Conservation (phyloP, 2,888 invertebrate genomes). For the Nezara viridula region DNA sequence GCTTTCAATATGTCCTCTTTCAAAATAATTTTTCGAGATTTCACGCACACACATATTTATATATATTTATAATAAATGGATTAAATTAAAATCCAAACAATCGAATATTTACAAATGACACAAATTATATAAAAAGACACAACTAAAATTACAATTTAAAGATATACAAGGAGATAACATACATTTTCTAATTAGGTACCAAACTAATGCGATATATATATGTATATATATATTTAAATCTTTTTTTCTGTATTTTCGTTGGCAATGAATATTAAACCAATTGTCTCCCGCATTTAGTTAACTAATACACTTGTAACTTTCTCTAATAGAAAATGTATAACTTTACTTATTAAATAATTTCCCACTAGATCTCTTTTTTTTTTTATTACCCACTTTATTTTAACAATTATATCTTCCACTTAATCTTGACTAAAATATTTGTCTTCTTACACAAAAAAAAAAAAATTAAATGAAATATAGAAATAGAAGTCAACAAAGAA, state of each 20-base stretch:
- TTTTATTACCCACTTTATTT: constrained; percentile 23
- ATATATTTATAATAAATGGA: constrained; percentile 49
- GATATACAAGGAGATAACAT: constrained; percentile 56
- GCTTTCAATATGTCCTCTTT: constrained; percentile 24
- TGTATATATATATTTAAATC: neutral
- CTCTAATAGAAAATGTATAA: constrained; percentile 43
- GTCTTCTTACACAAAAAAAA: constrained; percentile 20
- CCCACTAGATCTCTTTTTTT: neutral
- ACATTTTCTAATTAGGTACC: constrained; percentile 29
- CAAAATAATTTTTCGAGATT: constrained; percentile 43
- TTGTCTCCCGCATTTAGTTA: constrained; percentile 59
- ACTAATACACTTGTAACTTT: constrained; percentile 54
- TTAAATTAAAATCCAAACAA: constrained; percentile 48
- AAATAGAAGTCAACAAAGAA: constrained; percentile 37
- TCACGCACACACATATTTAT: neutral
- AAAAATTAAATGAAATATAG: constrained; percentile 11
- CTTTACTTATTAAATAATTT: constrained; percentile 19
- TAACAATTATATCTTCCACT: constrained; percentile 45
- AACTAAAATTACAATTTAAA: constrained; percentile 45
- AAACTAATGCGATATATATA: constrained; percentile 34
- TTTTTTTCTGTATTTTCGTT: constrained; percentile 56
- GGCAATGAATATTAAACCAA: constrained; percentile 60
- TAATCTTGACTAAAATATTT: constrained; percentile 44
- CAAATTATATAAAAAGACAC: constrained; percentile 42
- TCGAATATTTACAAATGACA: constrained; percentile 57